Base-by-base conservation (phyloP, 2,797 vertebrate genomes). In the Momotus momota region DNA sequence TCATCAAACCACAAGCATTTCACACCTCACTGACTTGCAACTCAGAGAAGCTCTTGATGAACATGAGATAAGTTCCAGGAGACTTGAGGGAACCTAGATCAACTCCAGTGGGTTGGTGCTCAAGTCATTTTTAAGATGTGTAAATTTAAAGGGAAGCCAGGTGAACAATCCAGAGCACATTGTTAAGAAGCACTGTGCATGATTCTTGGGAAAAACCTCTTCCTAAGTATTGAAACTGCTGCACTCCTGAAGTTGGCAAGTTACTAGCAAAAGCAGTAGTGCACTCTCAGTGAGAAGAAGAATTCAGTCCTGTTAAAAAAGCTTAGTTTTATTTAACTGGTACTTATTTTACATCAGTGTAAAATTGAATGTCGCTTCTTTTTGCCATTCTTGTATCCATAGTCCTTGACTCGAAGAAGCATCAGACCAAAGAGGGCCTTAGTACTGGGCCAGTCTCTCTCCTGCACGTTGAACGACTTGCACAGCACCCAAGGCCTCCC, bases 11-110 rank as follows among this genome's bases (percentile, higher is more conserved):
- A 94, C 94, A 92, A 96, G 96, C 92, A 95, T 97, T 96, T 96
- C 96, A 97, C 96, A 96, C 96, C 96, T 96, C 96, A 94, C 96
- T 96, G 96, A 95, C 96, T 97, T 96, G 95, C 94, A 96, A 90
- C 93, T 96, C 94, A 93, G 91, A 93, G 93, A 96, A 97, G 95
- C 95, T 95, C 95, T 77, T 93, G 96, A 95, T 64, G 96, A 96
- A 96, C 95, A 84, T 48, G 92, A 96, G 64, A 52, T 96, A 73
- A 93, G 93, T 78, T 96, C 94, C 95, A 93, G 88, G 90, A 96
- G 96, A 94, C 94, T 95, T 94, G 94, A 92, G 94, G 94, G 95
- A 97, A 96, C 91, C 49, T 90, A 80, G 88, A 97, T 95, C 81
- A 93, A 78, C 91, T 96, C 90, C 90, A 86, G 88, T 93, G 96